A percentile compares a stretch with the other conserved stretches of the same genome.
Evolutionary conservation across 2,888 invertebrate genomes (phyloP).

Genomic region (Hydrotaea cyrtoneurina): DNA sequence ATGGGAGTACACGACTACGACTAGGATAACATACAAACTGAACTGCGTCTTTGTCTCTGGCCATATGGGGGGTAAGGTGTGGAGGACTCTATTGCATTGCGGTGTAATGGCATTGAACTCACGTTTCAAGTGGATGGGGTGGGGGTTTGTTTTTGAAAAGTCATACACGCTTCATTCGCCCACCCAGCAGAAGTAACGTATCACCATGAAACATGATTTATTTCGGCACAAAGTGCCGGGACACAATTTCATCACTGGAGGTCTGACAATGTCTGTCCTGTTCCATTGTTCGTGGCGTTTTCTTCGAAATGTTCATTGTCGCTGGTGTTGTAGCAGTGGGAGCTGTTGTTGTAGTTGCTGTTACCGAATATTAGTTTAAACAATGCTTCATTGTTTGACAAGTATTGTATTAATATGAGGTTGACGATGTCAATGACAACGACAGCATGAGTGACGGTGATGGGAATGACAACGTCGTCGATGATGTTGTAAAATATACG

Average conservation of each 20-base stretch:
- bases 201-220: slow-evolving; percentile 4
- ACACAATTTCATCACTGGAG: neutral
- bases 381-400: neutral
- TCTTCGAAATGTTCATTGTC: neutral
- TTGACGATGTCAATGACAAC: neutral
- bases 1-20: neutral
- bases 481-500: neutral
- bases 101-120: neutral
- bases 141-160: neutral
- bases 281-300: neutral
- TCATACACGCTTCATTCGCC: neutral
- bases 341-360: neutral
- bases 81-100: neutral
- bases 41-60: too few relatives aligned
- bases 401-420: slow-evolving; percentile 4
- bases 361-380: neutral
- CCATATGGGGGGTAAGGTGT: neutral
- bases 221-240: neutral
- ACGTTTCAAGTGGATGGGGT: neutral
- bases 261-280: neutral
- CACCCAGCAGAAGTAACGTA: neutral
- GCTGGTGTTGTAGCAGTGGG: neutral
- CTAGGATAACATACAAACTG: too few relatives aligned
- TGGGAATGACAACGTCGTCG: neutral
- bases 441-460: neutral